Evolutionary conservation across 2,797 vertebrate genomes (phyloP).

Genomic region (Lepidocolaptes lacrymiger): DNA sequence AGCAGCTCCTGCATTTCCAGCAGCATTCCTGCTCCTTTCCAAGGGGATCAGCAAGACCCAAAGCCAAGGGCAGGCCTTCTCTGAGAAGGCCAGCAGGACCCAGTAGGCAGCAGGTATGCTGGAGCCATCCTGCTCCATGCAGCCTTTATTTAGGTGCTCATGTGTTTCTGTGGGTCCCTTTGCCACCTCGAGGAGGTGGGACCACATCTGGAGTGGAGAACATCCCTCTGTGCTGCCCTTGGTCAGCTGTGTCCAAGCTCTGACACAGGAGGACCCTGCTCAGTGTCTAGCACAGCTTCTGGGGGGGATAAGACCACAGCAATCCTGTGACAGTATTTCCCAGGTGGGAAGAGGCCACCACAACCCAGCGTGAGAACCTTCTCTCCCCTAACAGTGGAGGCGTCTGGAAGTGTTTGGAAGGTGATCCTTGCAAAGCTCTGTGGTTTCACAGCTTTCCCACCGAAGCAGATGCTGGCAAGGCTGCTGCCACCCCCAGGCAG

Average conservation of each 20-base stretch:
- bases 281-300: neutral
- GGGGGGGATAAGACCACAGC: fast-evolving
- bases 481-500: neutral
- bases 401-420: neutral
- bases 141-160: neutral
- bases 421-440: neutral
- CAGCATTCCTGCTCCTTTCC: neutral
- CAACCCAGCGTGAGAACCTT: neutral
- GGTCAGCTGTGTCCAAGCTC: neutral
- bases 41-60: neutral
- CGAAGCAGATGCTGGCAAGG: neutral
- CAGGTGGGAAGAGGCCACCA: neutral
- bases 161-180: neutral
- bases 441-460: neutral
- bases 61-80: neutral
- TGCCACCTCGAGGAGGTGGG: neutral
- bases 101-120: neutral
- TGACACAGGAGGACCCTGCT: fast-evolving
- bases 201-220: neutral
- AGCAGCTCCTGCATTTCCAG: neutral
- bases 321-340: fast-evolving
- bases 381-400: neutral
- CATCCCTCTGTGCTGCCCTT: neutral
- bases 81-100: neutral
- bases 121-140: neutral